Evolutionary conservation across 2,888 invertebrate genomes (phyloP), one percentile per base, ranked within the genome.

Genomic region (Lochmaea capreae): DNA sequence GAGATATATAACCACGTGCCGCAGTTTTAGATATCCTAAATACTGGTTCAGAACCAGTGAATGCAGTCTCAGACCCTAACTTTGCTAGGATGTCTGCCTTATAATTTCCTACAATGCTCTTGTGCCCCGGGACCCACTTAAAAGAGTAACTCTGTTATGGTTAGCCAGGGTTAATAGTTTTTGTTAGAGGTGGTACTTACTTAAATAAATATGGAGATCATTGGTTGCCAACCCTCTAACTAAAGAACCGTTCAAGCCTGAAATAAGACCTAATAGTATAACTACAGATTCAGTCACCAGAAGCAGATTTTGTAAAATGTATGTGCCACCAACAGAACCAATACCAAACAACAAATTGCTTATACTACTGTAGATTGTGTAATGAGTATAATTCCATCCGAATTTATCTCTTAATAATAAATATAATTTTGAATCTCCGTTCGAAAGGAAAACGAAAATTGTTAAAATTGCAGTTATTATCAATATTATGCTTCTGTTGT

Each of bases 371-470:
- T 88, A 93, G 49, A 88, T 85, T 0, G 92, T 92, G 79, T 89
- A 93, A 42, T 91, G 88, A 67, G 89, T 86, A 46, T 93, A 87
- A 16, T 90, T 88, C 94, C 94, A 94, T 22, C 90, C 88, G 58
- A 94, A 90, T 81, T 91, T 90, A 52, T 90, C 88, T 75, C 92
- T 89, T 8, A 91, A 85, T 80, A 92, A 94, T 79, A 93, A 81
- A 81, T 91, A 94, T 65, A 89, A 89, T n/a, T 93, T 87, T 11
- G 86, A 81, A 16, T 85, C 72, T n/a, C 91, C 91, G 76, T 88
- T 87, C 4, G 88, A 75, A 12, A 86, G 81, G 71, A 88, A 83
- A 52, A 88, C 83, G 26, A 81, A 82, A 1, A 88, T 69, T 10
- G 86, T 80, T 74, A 87, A 83, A 1, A 87, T 84, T 4, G 86